Conservation (phyloP, 2,888 invertebrate genomes). For the Drosophila silvestris region DNA sequence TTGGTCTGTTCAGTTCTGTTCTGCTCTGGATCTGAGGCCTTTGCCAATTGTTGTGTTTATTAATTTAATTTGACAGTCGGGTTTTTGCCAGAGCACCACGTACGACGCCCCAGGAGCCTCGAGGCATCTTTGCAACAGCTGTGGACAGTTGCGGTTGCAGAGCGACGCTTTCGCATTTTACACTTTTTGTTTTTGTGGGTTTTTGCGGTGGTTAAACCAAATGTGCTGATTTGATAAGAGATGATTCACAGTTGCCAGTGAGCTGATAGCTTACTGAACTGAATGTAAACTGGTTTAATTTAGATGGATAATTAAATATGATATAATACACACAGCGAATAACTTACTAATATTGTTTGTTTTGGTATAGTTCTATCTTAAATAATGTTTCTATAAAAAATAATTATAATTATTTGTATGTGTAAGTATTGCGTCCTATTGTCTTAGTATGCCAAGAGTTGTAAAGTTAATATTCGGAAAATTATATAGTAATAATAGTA, state of each 20-base stretch:
- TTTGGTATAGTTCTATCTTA: background rate
- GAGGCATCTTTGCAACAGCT: constrained; percentile 66
- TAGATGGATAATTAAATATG: background rate
- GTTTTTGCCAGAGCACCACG: constrained; percentile 47
- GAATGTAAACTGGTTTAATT: background rate
- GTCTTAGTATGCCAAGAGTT: background rate
- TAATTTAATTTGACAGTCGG: constrained; percentile 79
- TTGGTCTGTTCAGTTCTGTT: constrained; percentile 35
- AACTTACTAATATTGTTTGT: background rate
- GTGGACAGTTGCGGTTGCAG: constrained; percentile 52
- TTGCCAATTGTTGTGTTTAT: constrained; percentile 77
- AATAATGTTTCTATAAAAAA: background rate
- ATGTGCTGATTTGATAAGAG: constrained; percentile 42
- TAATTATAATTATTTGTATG: too few relatives aligned
- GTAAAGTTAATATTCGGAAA: too few relatives aligned
- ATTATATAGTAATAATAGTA: too few relatives aligned
- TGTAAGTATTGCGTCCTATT: too few relatives aligned
- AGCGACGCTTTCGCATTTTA: constrained; percentile 22
- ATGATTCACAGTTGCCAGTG: constrained; percentile 18
- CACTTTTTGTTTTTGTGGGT: constrained; percentile 34
- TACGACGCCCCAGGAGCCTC: constrained; percentile 48
- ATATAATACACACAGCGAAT: background rate
- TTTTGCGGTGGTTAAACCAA: constrained; percentile 47
- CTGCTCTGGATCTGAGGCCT: constrained; percentile 26
- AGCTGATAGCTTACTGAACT: constrained; percentile 3